phyloP scores from a whole-genome alignment of 2,888 invertebrate species.

The Ecdyonurus torrentis region DNA sequence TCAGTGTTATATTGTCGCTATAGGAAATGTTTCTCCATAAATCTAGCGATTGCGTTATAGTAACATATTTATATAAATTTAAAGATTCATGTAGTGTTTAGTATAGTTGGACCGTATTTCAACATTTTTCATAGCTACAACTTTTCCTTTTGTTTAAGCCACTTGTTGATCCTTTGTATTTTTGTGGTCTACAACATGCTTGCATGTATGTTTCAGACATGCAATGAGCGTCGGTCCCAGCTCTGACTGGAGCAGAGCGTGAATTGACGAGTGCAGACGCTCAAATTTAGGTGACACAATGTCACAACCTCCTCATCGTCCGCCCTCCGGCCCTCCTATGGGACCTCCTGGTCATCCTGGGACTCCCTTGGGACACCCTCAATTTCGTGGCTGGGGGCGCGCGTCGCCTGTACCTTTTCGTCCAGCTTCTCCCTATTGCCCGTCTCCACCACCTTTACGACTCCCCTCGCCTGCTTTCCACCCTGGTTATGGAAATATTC shows the following conservation, averaged over 20 bases:
- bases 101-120: no score
- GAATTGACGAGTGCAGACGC: not conserved
- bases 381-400: constrained; percentile 27
- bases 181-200: no score
- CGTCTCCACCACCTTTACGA: constrained; percentile 55
- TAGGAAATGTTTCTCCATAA: no score
- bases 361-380: not conserved
- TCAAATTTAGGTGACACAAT: no score
- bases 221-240: not conserved
- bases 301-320: constrained; percentile 17
- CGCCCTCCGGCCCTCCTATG: constrained; percentile 24
- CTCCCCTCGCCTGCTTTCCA: constrained; percentile 29
- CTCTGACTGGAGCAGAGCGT: not conserved
- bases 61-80: no score
- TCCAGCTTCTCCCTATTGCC: constrained; percentile 58
- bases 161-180: no score
- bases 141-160: no score
- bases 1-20: no score
- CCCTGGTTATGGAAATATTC: constrained; percentile 6
- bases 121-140: no score
- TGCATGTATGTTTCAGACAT: not conserved
- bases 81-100: no score
- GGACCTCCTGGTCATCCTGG: constrained; percentile 30
- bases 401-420: constrained; percentile 49
- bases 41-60: no score